Evolutionary conservation across 1,140 invertebrate species (phyloP), one percentile per base, ranked within the genome.

Genomic region (Phthorimaea operculella): DNA sequence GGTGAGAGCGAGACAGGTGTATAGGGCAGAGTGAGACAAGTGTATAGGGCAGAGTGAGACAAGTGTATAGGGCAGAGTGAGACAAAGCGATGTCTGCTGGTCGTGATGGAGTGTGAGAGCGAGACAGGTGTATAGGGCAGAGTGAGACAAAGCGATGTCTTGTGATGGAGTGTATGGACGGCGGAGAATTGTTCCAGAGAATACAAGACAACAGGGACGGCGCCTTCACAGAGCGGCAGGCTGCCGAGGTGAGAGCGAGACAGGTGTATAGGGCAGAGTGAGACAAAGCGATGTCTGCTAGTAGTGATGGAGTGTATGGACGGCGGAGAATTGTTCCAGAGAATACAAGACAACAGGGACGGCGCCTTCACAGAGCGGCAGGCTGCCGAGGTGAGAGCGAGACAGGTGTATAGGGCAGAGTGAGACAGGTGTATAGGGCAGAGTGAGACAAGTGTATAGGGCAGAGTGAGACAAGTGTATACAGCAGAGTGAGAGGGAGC

Each of bases 291-390:
- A 74, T 99, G 97, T 87, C 87, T 99, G 4, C 87, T 99, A 8
- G 94, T 99, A 44, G 92, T 99, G 10, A 98, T 99, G 96, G 98
- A 99, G 89, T 98, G 96, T 76, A 98, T 99, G 96, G 95, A 97
- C 79, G 97, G 97, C 44, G 97, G 97, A 3, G 97, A 99, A 80
- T 86, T 99, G 33, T 98, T 99, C 83, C 95, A 96, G 75, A 90
- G 96, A 75, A 99, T 99, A 81, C 96, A 99, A 87, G 94, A 98
- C 54, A 90, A 94, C 72, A 92, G 93, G 58, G 95, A 98, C 68
- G 92, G 93, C 45, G 94, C 96, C 39, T 98, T 99, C 79, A 98
- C 96, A 14, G 97, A 99, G 86, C 89, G 83, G 57, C 83, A 86
- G 59, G 83, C 83, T 6, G 85, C 83, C 52, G 96, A 90, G 93